Conservation (phyloP, 2,888 invertebrate genomes). For the Plebejus argus region DNA sequence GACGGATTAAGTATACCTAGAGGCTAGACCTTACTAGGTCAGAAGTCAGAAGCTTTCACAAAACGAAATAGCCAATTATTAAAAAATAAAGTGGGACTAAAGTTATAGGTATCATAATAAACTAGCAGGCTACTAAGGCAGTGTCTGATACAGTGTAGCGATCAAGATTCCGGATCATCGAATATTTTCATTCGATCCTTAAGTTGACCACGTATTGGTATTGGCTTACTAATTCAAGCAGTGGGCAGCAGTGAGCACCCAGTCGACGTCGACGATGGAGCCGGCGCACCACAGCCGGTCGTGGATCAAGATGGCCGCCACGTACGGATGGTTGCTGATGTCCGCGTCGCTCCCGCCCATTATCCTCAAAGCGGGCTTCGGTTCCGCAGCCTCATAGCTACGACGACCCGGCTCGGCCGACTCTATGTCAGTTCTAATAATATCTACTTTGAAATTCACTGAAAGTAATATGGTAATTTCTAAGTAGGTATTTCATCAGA, state of each 20-base stretch:
- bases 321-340: slow-evolving; percentile 65
- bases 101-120: too few species aligned
- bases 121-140: too few species aligned
- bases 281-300: slow-evolving; percentile 73
- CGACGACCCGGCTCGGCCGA: slow-evolving; percentile 48
- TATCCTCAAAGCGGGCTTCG: slow-evolving; percentile 48
- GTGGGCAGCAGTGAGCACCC: slow-evolving; percentile 73
- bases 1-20: too few species aligned
- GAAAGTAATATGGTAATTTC: slow-evolving; percentile 1
- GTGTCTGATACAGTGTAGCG: too few species aligned
- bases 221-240: slow-evolving; percentile 71
- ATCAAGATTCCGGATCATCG: neutral
- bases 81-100: too few species aligned
- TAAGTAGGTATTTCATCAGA: neutral
- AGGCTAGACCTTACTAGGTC: too few species aligned
- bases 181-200: neutral
- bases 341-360: slow-evolving; percentile 57
- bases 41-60: too few species aligned
- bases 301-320: slow-evolving; percentile 71
- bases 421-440: slow-evolving; percentile 29
- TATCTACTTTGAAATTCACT: slow-evolving; percentile 38
- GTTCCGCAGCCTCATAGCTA: slow-evolving; percentile 35
- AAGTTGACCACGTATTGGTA: neutral
- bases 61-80: too few species aligned
- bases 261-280: slow-evolving; percentile 66